Evolutionary conservation across 1,140 invertebrate species (phyloP), one percentile per base, ranked within the genome.

Genomic region (Melipona quadrifasciata): DNA sequence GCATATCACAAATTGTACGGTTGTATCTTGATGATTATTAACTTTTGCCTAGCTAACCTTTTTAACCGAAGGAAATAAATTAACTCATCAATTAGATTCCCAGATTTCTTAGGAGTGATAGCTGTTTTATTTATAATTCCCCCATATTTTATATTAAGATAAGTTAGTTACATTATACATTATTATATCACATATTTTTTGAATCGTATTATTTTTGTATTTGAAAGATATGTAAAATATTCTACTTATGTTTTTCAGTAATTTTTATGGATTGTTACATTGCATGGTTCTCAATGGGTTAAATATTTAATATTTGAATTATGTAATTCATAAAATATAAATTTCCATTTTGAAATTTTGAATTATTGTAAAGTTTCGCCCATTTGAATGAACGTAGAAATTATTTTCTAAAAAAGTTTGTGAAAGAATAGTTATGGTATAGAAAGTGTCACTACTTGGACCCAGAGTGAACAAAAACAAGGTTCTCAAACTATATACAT

Each of bases 351-450:
- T 12, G 27, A 21, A n/a, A 81, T 81, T 12, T 70, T 17, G 14
- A 21, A 27, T 72, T 27, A 17, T 72, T 79, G 70, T n/a, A 39
- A 79, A 70, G 70, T 65, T 5, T 5, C 31, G 0, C 31, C 2
- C 6, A 17, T 27, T n/a, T 21, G 19, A 5, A 53, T 19, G 19
- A 17, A 34, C 34, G n/a, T 55, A 55, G 70, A 73, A 81, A 74
- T 81, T 58, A n/a, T 34, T 12, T n/a, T 11, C 47, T 6, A 67
- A 70, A 82, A 67, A 68, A 61, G n/a, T 31, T 58, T 67, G 75
- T 34, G n/a, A 79, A 58, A 55, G n/a, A 61, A 82, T 31, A 70
- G 72, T 77, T 70, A 82, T 76, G 0, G 10, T 31, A 61, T 82
- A 68, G 34, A 70, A 82, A 73, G 39, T 34, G 31, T 47, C 6